Base-by-base conservation (phyloP, 2,888 invertebrate genomes). In the Cheilosia pagana region DNA sequence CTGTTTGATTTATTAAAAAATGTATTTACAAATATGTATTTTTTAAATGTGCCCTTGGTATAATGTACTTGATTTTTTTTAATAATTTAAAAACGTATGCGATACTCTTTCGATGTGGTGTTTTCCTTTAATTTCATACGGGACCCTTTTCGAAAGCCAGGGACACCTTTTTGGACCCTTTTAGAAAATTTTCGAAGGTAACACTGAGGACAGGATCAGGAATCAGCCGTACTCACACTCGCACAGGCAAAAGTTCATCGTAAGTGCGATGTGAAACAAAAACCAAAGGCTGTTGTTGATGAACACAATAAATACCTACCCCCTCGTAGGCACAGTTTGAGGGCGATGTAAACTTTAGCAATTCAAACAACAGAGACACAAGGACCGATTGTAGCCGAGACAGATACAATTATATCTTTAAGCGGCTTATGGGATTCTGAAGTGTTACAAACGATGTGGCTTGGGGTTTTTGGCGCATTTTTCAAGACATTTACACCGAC, bases 281-380 rank as follows among this genome's bases (percentile, higher is more conserved):
- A 72, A 53, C 53, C n/a, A 60, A 71, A 53, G 62, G 41, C 71
- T 65, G 59, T 63, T 75, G 68, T 60, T 60, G 72, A 55, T 50
- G 53, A 50, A 25, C 63, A 68, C 53, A 35, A 35, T 28, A 28
- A 74, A 60, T 62, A 62, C 67, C n/a, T 43, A 28, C 53, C n/a
- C 57, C 14, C 60, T 25, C 35, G 39, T 19, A 8, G 23, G 12
- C 31, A 50, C 52, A 63, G 59, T 43, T 60, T 53, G 52, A 12
- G 35, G 59, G 65, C 39, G 39, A 45, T 71, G 53, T 60, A 71
- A 67, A 77, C 50, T 77, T 77, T 71, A 41, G 25, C 71, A 65
- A 67, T 77, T 82, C 41, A 53, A 65, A 82, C 71, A 77, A 82
- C 77, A 67, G 71, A 71, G 71, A 67, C 77, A 39, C 59, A 55